Evolutionary conservation across 2,888 invertebrate genomes (phyloP).

Genomic region (Melinopterus prodromus): DNA sequence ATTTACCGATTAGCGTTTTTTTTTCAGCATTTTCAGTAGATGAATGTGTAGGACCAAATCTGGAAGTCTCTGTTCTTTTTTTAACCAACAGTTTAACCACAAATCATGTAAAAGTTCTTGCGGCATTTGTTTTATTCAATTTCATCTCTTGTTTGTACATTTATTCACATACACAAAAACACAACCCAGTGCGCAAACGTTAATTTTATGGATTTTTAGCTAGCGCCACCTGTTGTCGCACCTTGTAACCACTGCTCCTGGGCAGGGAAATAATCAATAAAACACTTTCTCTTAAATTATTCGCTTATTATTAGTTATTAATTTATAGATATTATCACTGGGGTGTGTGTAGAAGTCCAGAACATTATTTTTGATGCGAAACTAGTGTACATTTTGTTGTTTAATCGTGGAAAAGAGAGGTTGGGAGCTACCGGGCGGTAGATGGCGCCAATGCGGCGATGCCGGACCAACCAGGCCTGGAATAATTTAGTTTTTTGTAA

Average conservation of each 20-base stretch:
- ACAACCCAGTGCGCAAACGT: not conserved
- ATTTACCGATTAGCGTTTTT: not conserved
- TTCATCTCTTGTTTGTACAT: not conserved
- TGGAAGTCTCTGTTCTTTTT: not conserved
- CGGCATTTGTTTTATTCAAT: not conserved
- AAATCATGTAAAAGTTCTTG: not conserved
- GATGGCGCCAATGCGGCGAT: slow-evolving; percentile 26
- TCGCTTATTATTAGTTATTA: no score
- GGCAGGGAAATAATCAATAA: not conserved
- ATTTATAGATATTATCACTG: no score
- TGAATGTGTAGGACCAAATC: not conserved
- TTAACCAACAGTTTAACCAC: no score
- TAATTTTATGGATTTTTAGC: not conserved
- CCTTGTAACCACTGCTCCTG: not conserved
- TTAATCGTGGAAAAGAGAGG: no score
- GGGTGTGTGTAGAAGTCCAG: no score
- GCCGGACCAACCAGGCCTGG: slow-evolving; percentile 28
- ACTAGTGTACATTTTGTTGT: no score
- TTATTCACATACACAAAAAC: not conserved
- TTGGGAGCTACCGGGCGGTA: slow-evolving; percentile 5
- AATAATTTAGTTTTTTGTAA: slow-evolving; percentile 57
- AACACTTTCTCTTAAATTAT: not conserved
- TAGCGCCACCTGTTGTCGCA: not conserved
- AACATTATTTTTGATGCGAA: no score
- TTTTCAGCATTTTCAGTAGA: not conserved